Evolutionary conservation across 2,797 vertebrate genomes (phyloP).

Genomic region (Tragopan temminckii): DNA sequence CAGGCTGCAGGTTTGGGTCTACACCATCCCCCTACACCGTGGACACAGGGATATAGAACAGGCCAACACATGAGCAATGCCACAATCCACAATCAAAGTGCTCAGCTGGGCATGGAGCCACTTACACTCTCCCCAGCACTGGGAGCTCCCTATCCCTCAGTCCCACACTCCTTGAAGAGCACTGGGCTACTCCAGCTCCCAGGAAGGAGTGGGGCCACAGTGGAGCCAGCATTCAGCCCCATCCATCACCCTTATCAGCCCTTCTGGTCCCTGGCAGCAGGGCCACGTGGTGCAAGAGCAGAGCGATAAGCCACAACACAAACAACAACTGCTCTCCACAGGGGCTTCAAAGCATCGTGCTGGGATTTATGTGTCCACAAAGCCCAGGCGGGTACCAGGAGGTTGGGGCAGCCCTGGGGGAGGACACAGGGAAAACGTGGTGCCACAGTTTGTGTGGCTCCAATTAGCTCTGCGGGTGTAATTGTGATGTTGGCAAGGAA

Average conservation of each 20-base stretch:
- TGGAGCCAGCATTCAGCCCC: conserved; percentile 91
- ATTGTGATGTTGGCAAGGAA: background rate
- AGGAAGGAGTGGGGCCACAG: conserved; percentile 85
- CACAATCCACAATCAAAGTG: background rate
- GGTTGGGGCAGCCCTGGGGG: fast-evolving
- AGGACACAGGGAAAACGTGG: fast-evolving
- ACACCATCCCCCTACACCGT: fast-evolving
- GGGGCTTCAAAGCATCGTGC: conserved; percentile 87
- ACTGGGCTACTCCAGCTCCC: conserved; percentile 84
- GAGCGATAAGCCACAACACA: conserved; percentile 83
- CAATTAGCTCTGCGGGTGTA: fast-evolving
- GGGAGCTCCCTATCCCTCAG: background rate
- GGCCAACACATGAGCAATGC: background rate
- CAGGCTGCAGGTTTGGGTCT: background rate
- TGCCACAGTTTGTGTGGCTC: fast-evolving
- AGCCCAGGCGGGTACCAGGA: background rate
- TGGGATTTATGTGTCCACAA: conserved; percentile 73
- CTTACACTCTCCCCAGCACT: background rate
- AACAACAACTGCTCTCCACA: conserved; percentile 86
- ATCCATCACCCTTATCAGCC: conserved; percentile 96
- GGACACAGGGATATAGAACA: fast-evolving
- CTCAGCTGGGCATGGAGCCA: conserved; percentile 8
- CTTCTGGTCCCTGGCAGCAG: conserved; percentile 77
- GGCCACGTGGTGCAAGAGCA: conserved; percentile 54
- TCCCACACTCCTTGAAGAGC: conserved; percentile 76